Evolutionary conservation across 1,140 invertebrate genomes (phyloP).

Genomic region (Penaeus indicus): DNA sequence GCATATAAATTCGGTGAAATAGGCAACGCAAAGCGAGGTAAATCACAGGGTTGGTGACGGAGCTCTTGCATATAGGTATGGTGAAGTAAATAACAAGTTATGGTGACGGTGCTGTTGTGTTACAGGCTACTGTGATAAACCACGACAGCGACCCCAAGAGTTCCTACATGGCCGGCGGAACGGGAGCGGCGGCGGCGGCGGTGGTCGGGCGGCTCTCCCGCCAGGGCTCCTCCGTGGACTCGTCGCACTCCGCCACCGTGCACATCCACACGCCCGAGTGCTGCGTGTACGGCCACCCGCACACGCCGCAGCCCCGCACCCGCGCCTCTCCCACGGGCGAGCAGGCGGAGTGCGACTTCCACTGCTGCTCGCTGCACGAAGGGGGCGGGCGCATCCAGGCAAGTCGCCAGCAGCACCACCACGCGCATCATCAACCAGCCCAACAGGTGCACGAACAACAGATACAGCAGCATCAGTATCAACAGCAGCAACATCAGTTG

Average conservation of each 20-base stretch:
- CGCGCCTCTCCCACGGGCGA: conserved; percentile 71
- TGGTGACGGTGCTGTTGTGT: conserved; percentile 41
- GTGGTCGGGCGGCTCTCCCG: conserved; percentile 65
- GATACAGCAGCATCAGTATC: conserved; percentile 51
- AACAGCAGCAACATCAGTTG: conserved; percentile 46
- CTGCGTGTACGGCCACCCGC: conserved; percentile 63
- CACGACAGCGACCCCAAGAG: conserved; percentile 65
- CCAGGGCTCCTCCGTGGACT: conserved; percentile 66
- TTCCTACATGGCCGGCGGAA: conserved; percentile 54
- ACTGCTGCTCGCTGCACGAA: conserved; percentile 93
- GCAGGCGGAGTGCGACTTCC: conserved; percentile 88
- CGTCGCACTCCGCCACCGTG: conserved; percentile 63
- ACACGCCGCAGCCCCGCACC: conserved; percentile 61
- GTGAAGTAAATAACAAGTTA: background rate
- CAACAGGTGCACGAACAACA: conserved; percentile 46
- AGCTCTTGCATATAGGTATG: conserved; percentile 1
- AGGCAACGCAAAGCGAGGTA: background rate
- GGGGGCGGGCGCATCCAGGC: conserved; percentile 85
- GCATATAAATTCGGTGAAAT: no score
- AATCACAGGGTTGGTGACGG: conserved; percentile 1
- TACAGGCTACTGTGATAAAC: conserved; percentile 66
- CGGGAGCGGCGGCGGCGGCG: conserved; percentile 44
- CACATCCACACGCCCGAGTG: conserved; percentile 67
- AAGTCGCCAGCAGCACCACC: conserved; percentile 68
- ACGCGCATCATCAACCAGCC: conserved; percentile 28